Conservation (phyloP, 2,888 invertebrate genomes). For the Pemphredon lugubris region DNA sequence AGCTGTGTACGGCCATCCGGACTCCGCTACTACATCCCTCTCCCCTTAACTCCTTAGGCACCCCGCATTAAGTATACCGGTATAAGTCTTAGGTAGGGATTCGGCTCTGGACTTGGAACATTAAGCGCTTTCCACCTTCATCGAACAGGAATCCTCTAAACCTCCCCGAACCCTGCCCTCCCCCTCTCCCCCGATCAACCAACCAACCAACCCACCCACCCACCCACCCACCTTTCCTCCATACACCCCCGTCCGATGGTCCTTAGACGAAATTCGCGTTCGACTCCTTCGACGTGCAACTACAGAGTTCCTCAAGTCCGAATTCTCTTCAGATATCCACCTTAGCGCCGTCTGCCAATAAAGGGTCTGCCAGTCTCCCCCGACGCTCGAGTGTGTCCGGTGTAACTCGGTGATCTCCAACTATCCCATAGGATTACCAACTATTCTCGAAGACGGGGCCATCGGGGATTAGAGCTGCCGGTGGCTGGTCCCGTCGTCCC, state of each 20-base stretch:
- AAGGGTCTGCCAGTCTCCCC: constrained; percentile 54
- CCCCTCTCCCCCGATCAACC: background rate
- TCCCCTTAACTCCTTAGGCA: constrained; percentile 40
- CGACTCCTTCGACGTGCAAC: constrained; percentile 63
- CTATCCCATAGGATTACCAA: constrained; percentile 80
- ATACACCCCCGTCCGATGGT: constrained; percentile 18
- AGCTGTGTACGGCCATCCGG: constrained; percentile 30
- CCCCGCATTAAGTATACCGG: constrained; percentile 61
- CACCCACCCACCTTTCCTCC: constrained; percentile 4
- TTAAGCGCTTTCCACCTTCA: constrained; percentile 64
- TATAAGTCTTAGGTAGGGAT: constrained; percentile 61
- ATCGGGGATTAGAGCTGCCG: constrained; percentile 67
- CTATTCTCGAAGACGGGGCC: constrained; percentile 80
- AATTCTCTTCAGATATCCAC: constrained; percentile 68
- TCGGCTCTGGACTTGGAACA: constrained; percentile 63
- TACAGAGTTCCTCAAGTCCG: constrained; percentile 66
- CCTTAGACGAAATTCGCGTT: constrained; percentile 48
- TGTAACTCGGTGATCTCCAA: constrained; percentile 80
- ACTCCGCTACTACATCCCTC: constrained; percentile 13
- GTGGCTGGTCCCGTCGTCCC: constrained; percentile 57
- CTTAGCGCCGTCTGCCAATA: constrained; percentile 66
- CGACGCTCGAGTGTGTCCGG: constrained; percentile 75
- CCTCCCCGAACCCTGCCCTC: constrained; percentile 17
- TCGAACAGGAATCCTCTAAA: constrained; percentile 29
- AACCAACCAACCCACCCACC: constrained; percentile 2